These are phyloP conservation scores for Melanotaenia pygmaea DNA, from an alignment of 2,797 vertebrate species.

Conservation along the genomic window DNA sequence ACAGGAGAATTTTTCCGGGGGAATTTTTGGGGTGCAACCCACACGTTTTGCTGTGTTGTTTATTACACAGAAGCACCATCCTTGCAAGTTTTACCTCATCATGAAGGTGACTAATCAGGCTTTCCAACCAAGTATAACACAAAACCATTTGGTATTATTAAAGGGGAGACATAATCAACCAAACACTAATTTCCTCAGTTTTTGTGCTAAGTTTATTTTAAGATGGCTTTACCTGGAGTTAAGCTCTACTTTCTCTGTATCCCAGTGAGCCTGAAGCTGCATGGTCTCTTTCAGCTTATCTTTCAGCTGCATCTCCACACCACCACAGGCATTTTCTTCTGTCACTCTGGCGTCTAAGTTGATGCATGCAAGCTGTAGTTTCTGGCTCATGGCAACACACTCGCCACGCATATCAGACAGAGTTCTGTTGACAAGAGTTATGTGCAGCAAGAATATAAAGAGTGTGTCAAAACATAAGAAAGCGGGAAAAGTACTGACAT, in stretches of 20 bases:
- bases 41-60: too few species aligned
- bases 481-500: conserved; percentile 9
- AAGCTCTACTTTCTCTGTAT: conserved; percentile 85
- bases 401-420: conserved; percentile 83
- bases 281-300: conserved; percentile 85
- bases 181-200: too few species aligned
- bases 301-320: conserved; percentile 79
- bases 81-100: too few species aligned
- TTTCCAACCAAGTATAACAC: too few species aligned
- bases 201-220: not conserved
- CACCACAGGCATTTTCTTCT: conserved; percentile 62
- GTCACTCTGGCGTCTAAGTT: conserved; percentile 76
- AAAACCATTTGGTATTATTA: too few species aligned
- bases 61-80: too few species aligned
- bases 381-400: conserved; percentile 66
- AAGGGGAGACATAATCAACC: too few species aligned
- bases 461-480: conserved; percentile 10
- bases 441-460: conserved; percentile 14
- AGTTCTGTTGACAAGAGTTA: conserved; percentile 75
- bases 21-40: too few species aligned
- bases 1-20: too few species aligned
- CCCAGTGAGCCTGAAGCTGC: conserved; percentile 84
- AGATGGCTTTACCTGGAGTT: conserved; percentile 82
- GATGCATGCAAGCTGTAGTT: conserved; percentile 81
- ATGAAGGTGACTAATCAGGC: too few species aligned